These are phyloP conservation scores for Mermis nigrescens DNA, from an alignment of 2,888 invertebrate species.

Conservation along the genomic window DNA sequence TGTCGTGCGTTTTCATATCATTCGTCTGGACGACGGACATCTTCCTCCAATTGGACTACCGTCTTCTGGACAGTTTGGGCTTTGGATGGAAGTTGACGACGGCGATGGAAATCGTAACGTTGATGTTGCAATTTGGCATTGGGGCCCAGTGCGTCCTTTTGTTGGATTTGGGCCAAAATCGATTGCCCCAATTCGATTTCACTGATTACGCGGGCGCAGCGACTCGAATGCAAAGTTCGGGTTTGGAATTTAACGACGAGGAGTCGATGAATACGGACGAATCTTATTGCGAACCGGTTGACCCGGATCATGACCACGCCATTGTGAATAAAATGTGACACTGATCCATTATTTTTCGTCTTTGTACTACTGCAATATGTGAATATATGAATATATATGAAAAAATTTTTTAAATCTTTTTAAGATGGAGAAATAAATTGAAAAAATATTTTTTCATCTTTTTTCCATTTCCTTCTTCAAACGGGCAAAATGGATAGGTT, in stretches of 20 bases:
- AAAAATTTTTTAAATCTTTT: no score
- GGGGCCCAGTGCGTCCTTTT: slow-evolving; percentile 1
- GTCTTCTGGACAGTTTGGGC: slow-evolving; percentile 4
- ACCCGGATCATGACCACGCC: no score
- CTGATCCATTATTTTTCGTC: no score
- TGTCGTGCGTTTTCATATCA: background rate
- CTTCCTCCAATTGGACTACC: slow-evolving; percentile 9
- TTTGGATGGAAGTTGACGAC: slow-evolving; percentile 5
- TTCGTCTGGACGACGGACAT: slow-evolving; percentile 7
- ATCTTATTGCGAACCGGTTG: background rate
- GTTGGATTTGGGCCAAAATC: slow-evolving; percentile 4
- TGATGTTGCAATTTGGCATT: background rate
- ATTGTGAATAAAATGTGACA: no score
- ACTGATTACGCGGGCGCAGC: background rate
- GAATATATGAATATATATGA: no score
- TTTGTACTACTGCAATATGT: no score
- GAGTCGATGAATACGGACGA: background rate
- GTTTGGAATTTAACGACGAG: slow-evolving; percentile 1
- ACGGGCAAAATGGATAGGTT: no score
- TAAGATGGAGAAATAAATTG: no score
- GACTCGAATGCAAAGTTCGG: background rate
- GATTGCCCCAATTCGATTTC: slow-evolving; percentile 1
- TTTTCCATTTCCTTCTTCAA: no score
- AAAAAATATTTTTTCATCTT: no score
- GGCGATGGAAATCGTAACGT: background rate